Percentiles rank a stretch among this genome's conserved stretches.
Conservation (phyloP, 2,888 invertebrate species). For the Pyrrhosoma nymphula region DNA sequence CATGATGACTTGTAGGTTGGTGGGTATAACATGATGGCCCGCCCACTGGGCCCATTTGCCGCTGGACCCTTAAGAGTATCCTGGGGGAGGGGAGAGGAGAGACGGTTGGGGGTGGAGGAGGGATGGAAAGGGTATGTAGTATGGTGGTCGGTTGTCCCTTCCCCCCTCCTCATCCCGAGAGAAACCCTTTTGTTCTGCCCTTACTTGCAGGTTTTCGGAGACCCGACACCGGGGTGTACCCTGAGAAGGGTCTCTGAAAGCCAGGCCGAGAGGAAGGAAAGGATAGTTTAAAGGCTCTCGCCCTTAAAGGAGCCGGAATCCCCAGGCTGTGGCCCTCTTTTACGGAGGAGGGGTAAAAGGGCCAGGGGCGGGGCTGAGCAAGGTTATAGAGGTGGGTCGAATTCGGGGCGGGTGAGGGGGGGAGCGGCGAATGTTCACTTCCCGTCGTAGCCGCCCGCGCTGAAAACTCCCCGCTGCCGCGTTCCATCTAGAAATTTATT, state of each 20-base stretch:
- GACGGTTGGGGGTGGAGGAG: not conserved
- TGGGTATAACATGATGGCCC: not conserved
- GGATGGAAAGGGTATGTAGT: not conserved
- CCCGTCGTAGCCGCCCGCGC: not conserved
- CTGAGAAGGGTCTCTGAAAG: not conserved
- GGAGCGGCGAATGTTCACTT: not conserved
- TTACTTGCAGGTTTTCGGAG: slow-evolving; percentile 17
- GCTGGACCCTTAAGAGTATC: not conserved
- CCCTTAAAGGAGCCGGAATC: slow-evolving; percentile 5
- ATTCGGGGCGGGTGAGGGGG: not conserved
- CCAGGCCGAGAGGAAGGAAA: not conserved
- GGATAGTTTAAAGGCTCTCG: not conserved
- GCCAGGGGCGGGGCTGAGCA: not conserved
- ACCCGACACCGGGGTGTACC: not conserved
- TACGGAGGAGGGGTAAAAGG: not conserved
- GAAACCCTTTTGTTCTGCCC: not conserved
- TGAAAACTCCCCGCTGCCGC: not conserved
- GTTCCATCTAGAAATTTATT: not conserved
- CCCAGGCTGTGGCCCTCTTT: not conserved
- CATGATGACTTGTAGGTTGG: not conserved
- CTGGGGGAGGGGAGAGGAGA: no score
- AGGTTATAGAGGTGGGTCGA: not conserved
- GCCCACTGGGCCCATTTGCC: not conserved
- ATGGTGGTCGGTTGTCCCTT: no score
- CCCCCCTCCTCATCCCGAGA: not conserved